Conservation (phyloP, 2,113 vertebrate genomes). For the Reinhardtius hippoglossoides region DNA sequence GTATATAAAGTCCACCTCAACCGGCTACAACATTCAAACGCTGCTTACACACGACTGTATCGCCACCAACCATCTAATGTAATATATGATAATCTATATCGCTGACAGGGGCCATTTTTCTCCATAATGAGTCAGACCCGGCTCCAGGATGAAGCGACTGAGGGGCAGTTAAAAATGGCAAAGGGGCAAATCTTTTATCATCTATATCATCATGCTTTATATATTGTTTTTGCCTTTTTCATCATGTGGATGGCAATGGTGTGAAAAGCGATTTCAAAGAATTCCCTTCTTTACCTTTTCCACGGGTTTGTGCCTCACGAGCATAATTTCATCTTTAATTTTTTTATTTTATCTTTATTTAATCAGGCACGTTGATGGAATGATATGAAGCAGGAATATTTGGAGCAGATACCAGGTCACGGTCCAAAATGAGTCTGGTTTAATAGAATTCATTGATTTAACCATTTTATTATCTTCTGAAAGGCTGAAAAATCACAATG, state of each 20-base stretch:
- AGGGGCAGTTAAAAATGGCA: background rate
- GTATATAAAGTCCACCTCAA: background rate
- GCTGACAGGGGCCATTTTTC: constrained; percentile 10
- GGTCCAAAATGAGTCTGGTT: too few species aligned
- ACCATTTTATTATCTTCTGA: background rate
- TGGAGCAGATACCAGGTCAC: too few species aligned
- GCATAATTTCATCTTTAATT: background rate
- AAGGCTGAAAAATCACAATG: background rate
- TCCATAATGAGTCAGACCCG: background rate
- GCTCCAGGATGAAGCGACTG: background rate
- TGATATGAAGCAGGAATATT: background rate
- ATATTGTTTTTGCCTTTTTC: too few species aligned
- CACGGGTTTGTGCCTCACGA: background rate
- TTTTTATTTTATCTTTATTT: too few species aligned
- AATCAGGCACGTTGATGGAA: too few species aligned
- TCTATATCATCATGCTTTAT: background rate
- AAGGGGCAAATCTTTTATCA: constrained; percentile 1
- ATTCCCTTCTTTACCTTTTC: background rate
- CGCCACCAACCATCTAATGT: background rate
- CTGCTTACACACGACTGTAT: background rate
- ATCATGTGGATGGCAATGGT: background rate
- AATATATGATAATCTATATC: background rate
- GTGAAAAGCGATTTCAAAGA: background rate
- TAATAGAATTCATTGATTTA: background rate
- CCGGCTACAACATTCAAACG: background rate